Conservation (phyloP, 1,140 invertebrate species). For the Bathynomus jamesi region DNA sequence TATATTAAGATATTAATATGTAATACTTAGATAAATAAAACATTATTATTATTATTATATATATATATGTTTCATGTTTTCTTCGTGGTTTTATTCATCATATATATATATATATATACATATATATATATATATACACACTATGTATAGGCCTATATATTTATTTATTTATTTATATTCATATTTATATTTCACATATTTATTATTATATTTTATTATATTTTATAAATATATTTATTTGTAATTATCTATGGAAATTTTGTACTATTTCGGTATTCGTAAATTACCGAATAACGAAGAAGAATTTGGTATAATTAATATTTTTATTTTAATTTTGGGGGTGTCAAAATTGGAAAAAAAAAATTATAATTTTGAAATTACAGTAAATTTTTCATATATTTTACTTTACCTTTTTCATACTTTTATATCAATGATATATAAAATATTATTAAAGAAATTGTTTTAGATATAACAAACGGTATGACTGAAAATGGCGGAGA, state of each 20-base stretch:
- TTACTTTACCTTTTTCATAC: no score
- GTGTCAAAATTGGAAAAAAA: no score
- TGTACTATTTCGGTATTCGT: neutral
- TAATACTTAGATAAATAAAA: constrained; percentile 5
- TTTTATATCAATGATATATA: no score
- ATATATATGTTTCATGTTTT: neutral
- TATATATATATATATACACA: neutral
- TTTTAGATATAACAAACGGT: no score
- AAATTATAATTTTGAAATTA: no score
- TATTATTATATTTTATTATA: neutral
- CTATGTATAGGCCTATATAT: neutral
- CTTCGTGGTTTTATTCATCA: neutral
- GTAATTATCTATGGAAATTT: neutral
- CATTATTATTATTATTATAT: neutral
- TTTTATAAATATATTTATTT: neutral
- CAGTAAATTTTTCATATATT: no score
- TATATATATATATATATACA: constrained; percentile 12
- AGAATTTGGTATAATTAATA: no score
- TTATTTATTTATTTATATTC: constrained; percentile 1
- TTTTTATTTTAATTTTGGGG: no score
- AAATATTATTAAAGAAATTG: no score
- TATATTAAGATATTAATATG: neutral
- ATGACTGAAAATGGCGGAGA: no score
- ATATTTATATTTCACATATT: constrained; percentile 7
- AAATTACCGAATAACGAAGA: no score